phyloP scores from a whole-genome alignment of 2,888 invertebrate species.

The Latrodectus elegans region DNA sequence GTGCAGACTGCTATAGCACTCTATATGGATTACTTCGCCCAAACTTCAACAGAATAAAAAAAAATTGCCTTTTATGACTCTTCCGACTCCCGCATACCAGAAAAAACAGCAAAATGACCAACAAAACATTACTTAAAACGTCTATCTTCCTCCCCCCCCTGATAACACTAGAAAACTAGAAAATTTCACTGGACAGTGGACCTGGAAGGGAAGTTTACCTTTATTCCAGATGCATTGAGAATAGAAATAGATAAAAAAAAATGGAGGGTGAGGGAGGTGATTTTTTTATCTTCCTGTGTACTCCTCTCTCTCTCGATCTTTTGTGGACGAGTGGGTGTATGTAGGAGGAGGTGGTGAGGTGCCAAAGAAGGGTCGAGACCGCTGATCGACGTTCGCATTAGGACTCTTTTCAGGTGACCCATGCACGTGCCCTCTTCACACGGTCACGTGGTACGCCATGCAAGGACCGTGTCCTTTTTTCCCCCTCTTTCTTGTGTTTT shows the following conservation, averaged over 20 bases:
- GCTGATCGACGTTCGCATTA: conserved; percentile 69
- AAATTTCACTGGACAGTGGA: neutral
- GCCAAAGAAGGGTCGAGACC: conserved; percentile 42
- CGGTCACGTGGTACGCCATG: conserved; percentile 48
- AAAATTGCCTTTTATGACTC: neutral
- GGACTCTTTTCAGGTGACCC: conserved; percentile 69
- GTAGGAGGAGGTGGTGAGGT: neutral
- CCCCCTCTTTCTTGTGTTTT: conserved; percentile 14
- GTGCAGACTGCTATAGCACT: too few species aligned
- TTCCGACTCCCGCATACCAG: neutral
- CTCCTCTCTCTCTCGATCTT: neutral
- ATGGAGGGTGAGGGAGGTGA: neutral
- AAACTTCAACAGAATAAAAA: neutral
- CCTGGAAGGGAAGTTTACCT: neutral
- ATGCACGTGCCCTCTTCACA: conserved; percentile 66
- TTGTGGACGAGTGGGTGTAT: neutral
- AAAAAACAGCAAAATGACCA: conserved; percentile 25
- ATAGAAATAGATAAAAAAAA: neutral
- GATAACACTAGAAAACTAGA: neutral
- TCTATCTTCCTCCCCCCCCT: neutral
- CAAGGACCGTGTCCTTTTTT: neutral
- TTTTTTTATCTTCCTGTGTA: neutral
- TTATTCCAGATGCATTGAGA: neutral
- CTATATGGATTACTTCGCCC: neutral
- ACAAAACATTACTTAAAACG: conserved; percentile 54